These are phyloP conservation scores for Bombus pascuorum DNA, from an alignment of 1,140 invertebrate species.

Conservation along the genomic window DNA sequence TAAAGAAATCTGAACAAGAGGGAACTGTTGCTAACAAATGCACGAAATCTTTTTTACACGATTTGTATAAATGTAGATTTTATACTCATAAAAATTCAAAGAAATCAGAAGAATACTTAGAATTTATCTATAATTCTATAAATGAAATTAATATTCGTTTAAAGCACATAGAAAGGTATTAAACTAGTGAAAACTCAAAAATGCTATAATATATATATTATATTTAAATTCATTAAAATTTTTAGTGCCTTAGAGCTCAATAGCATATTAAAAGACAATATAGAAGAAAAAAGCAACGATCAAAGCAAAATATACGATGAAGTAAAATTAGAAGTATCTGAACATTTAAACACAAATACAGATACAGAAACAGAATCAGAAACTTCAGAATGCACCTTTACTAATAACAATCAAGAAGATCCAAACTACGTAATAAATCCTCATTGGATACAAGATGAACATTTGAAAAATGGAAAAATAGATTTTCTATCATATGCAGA, in stretches of 20 bases:
- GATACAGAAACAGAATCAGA: conserved; percentile 57
- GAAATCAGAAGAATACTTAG: conserved; percentile 83
- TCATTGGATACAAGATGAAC: conserved; percentile 88
- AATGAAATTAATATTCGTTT: conserved; percentile 82
- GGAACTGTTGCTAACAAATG: background rate
- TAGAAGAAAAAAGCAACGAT: conserved; percentile 12
- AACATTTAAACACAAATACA: conserved; percentile 8
- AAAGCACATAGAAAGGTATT: conserved; percentile 76
- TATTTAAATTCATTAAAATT: conserved; percentile 8
- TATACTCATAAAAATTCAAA: conserved; percentile 84
- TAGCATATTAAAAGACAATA: background rate
- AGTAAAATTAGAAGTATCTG: conserved; percentile 17
- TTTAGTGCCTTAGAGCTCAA: background rate
- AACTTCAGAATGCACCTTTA: conserved; percentile 3
- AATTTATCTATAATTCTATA: conserved; percentile 83
- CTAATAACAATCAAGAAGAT: background rate
- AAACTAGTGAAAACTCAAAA: background rate
- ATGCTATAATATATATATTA: background rate
- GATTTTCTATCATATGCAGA: conserved; percentile 86
- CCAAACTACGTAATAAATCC: conserved; percentile 84
- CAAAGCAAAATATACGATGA: conserved; percentile 16
- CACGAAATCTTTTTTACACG: conserved; percentile 83
- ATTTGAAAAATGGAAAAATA: conserved; percentile 85
- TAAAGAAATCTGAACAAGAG: background rate
- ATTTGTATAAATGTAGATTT: conserved; percentile 85